phyloP scores from a whole-genome alignment of 1,140 invertebrate genomes.

The Monomorium pharaonis region DNA sequence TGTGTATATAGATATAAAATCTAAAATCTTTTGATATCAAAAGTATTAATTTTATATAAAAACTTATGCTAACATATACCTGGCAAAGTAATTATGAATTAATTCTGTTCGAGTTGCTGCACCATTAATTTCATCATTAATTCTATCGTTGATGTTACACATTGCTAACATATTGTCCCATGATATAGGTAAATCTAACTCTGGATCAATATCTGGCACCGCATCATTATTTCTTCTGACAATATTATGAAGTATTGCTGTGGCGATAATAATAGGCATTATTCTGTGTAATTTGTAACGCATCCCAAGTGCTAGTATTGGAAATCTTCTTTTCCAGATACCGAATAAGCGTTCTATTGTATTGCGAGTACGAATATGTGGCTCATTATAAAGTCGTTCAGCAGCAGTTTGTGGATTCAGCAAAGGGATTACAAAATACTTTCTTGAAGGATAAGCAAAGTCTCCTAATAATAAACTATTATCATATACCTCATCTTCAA shows the following conservation, averaged over 20 bases:
- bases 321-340: slow-evolving; percentile 10
- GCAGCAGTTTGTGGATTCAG: neutral
- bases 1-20: too few relatives aligned
- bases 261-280: neutral
- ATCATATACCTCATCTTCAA: too few relatives aligned
- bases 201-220: neutral
- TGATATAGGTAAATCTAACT: neutral
- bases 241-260: neutral
- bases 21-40: too few relatives aligned
- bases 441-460: too few relatives aligned
- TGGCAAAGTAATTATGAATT: neutral
- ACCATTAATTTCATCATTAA: neutral
- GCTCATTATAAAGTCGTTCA: slow-evolving; percentile 3
- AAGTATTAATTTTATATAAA: too few relatives aligned
- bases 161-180: neutral
- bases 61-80: neutral
- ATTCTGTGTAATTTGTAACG: neutral
- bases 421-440: too few relatives aligned
- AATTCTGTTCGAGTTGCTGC: neutral
- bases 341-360: neutral
- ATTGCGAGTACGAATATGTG: slow-evolving; percentile 8
- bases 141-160: neutral
- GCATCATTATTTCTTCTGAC: neutral
- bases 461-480: too few relatives aligned
- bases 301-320: neutral